These are phyloP conservation scores for Puntigrus tetrazona DNA, from an alignment of 2,113 vertebrate genomes.

Conservation along the genomic window DNA sequence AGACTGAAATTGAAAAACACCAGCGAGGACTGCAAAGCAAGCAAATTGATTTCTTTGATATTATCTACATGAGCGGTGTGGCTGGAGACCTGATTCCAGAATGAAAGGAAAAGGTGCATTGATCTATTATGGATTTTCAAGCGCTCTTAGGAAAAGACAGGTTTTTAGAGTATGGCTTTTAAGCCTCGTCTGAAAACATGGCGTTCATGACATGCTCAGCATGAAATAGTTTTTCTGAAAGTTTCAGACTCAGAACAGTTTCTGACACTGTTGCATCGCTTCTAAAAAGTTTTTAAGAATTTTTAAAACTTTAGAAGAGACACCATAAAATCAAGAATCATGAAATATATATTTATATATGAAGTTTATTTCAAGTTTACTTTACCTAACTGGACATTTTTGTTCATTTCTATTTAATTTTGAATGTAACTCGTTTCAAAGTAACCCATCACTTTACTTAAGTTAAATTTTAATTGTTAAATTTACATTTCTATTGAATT, in stretches of 20 bases:
- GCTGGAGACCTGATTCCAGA: background rate
- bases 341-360: no score
- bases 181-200: background rate
- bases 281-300: no score
- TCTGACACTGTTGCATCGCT: background rate
- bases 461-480: no score
- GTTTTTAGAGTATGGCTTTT: background rate
- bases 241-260: background rate
- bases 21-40: background rate
- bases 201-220: background rate
- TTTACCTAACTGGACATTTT: background rate
- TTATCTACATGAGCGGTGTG: background rate
- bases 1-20: background rate
- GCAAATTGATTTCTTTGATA: constrained; percentile 17
- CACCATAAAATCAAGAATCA: no score
- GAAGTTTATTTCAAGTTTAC: no score
- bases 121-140: background rate
- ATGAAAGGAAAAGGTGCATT: background rate
- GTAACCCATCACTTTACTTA: background rate
- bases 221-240: background rate
- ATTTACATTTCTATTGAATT: no score
- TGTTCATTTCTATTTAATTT: background rate
- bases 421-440: background rate
- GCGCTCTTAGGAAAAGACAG: background rate
- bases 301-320: no score